Conservation (phyloP, 2,797 vertebrate species). For the Triplophysa bombifrons region DNA sequence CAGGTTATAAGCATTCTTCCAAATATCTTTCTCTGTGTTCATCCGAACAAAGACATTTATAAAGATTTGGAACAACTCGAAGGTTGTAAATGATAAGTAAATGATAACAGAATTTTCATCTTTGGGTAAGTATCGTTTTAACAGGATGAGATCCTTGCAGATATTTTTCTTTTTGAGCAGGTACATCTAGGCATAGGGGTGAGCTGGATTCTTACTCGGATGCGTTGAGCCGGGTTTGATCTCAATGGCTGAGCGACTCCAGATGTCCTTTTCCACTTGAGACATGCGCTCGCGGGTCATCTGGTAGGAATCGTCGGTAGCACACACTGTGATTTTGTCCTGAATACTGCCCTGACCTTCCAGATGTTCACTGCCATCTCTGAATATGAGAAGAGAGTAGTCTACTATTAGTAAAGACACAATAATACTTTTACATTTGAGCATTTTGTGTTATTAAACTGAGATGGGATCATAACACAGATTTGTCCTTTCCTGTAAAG, state of each 20-base stretch:
- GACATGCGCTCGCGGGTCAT: slow-evolving; percentile 78
- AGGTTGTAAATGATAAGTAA: no score
- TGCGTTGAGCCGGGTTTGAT: slow-evolving; percentile 76
- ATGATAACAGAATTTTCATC: no score
- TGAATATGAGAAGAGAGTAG: slow-evolving; percentile 53
- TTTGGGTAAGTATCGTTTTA: no score
- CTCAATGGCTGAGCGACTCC: slow-evolving; percentile 80
- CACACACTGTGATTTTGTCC: slow-evolving; percentile 87
- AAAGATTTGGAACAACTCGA: no score
- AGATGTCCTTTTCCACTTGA: slow-evolving; percentile 82
- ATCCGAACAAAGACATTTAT: no score
- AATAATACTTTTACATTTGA: no score
- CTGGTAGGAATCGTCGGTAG: slow-evolving; percentile 83
- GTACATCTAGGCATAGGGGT: not conserved
- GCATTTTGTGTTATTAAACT: not conserved
- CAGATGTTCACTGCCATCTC: slow-evolving; percentile 80
- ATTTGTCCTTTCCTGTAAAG: slow-evolving; percentile 3
- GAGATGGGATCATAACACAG: not conserved
- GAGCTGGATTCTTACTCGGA: slow-evolving; percentile 71
- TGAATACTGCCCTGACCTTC: slow-evolving; percentile 85
- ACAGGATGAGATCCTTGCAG: slow-evolving; percentile 53
- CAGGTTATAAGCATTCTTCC: no score
- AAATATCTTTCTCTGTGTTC: no score
- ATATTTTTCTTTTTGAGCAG: slow-evolving; percentile 56
- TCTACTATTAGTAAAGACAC: not conserved